Conservation (phyloP, 1,140 invertebrate genomes). For the Diprion similis region DNA sequence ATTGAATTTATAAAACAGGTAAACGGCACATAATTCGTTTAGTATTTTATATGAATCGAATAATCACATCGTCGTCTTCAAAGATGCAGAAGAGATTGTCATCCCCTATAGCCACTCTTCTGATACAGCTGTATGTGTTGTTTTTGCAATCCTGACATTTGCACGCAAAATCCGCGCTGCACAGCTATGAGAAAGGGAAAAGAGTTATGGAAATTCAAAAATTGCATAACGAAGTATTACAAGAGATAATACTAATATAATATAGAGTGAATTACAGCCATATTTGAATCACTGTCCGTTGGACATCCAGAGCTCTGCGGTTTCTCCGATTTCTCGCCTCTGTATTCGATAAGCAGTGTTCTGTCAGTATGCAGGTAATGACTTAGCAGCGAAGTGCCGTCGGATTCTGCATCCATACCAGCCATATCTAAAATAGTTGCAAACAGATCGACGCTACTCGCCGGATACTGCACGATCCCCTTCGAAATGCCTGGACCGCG, state of each 20-base stretch:
- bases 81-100: conserved; percentile 81
- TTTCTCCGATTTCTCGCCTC: conserved; percentile 71
- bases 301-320: conserved; percentile 65
- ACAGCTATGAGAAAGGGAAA: conserved; percentile 66
- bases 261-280: conserved; percentile 62
- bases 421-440: conserved; percentile 80
- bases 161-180: conserved; percentile 70
- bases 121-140: conserved; percentile 83
- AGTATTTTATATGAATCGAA: not conserved
- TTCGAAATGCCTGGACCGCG: conserved; percentile 74
- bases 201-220: conserved; percentile 21
- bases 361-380: conserved; percentile 49
- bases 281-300: conserved; percentile 60
- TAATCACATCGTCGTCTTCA: conserved; percentile 71
- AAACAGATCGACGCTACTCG: conserved; percentile 81
- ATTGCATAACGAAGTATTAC: not conserved
- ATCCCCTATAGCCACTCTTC: conserved; percentile 62
- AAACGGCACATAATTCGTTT: not conserved
- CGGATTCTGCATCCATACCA: conserved; percentile 56
- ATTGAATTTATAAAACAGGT: not conserved
- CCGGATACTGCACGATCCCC: conserved; percentile 60
- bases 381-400: conserved; percentile 53
- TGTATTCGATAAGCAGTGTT: conserved; percentile 78
- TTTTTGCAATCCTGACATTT: conserved; percentile 85
- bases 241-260: conserved; percentile 16